phyloP scores from a whole-genome alignment of 2,888 invertebrate genomes.

The Ferrisia virgata region DNA sequence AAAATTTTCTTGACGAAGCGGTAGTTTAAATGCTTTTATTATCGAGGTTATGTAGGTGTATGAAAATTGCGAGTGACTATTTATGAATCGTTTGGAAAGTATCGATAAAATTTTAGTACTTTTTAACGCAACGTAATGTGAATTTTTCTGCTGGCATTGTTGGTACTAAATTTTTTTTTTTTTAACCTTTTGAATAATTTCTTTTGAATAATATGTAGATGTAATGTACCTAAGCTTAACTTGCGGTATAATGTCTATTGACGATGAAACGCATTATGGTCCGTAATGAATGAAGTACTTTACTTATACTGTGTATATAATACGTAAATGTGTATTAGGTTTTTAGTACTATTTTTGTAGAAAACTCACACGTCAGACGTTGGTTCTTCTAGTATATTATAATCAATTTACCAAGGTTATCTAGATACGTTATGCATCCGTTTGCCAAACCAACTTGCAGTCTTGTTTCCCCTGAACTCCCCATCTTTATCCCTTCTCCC shows the following conservation, averaged over 20 bases:
- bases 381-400: neutral
- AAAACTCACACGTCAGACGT: neutral
- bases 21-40: no score
- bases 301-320: neutral
- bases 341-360: neutral
- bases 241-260: neutral
- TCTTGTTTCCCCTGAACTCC: neutral
- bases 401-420: slow-evolving; percentile 21
- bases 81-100: no score
- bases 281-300: neutral
- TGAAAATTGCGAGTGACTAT: no score
- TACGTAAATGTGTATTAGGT: neutral
- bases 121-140: no score
- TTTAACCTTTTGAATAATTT: no score
- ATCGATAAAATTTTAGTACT: no score
- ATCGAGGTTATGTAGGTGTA: no score
- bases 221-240: neutral
- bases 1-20: no score
- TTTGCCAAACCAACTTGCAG: neutral
- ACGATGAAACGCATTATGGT: neutral
- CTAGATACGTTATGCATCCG: slow-evolving; percentile 18
- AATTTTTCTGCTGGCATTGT: no score
- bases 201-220: no score
- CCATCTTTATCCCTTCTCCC: neutral
- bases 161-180: no score